Evolutionary conservation across 2,888 invertebrate species (phyloP).

Genomic region (Drosophila macrothrix): DNA sequence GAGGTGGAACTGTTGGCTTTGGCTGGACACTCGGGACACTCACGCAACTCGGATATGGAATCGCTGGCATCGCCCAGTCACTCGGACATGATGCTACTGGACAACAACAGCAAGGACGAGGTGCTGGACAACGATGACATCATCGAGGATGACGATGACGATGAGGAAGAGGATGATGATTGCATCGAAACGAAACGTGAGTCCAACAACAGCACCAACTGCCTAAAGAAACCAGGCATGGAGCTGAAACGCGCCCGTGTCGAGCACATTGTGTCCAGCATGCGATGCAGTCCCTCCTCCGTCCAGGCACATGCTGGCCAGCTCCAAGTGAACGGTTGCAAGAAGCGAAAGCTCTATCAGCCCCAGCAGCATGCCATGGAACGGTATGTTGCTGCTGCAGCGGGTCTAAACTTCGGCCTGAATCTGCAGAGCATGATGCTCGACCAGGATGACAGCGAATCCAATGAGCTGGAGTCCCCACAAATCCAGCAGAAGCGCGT

Average conservation of each 20-base stretch:
- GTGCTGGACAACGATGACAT: slow-evolving; percentile 87
- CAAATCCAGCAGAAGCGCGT: slow-evolving; percentile 93
- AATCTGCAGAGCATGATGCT: slow-evolving; percentile 87
- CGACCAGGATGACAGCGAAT: slow-evolving; percentile 90
- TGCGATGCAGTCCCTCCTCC: slow-evolving; percentile 94
- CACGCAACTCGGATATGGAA: slow-evolving; percentile 84
- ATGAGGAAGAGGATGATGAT: slow-evolving; percentile 88
- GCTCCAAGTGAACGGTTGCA: slow-evolving; percentile 91
- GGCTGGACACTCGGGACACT: slow-evolving; percentile 56
- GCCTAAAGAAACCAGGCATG: slow-evolving; percentile 88
- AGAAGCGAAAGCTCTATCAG: slow-evolving; percentile 97
- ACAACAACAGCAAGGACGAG: slow-evolving; percentile 89
- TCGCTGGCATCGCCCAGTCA: slow-evolving; percentile 87
- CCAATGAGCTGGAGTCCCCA: slow-evolving; percentile 90
- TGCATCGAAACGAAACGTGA: slow-evolving; percentile 84
- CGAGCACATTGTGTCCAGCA: slow-evolving; percentile 97
- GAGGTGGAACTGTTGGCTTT: slow-evolving; percentile 84
- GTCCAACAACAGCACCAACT: slow-evolving; percentile 84
- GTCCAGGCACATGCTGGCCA: slow-evolving; percentile 88
- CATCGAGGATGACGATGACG: slow-evolving; percentile 85
- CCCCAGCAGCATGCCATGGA: slow-evolving; percentile 95
- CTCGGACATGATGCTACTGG: slow-evolving; percentile 86
- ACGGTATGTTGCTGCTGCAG: slow-evolving; percentile 86
- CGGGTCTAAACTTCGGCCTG: slow-evolving; percentile 87
- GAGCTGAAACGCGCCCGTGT: slow-evolving; percentile 97